Evolutionary conservation across 2,888 invertebrate species (phyloP).

Genomic region (Phaonia tiefii): DNA sequence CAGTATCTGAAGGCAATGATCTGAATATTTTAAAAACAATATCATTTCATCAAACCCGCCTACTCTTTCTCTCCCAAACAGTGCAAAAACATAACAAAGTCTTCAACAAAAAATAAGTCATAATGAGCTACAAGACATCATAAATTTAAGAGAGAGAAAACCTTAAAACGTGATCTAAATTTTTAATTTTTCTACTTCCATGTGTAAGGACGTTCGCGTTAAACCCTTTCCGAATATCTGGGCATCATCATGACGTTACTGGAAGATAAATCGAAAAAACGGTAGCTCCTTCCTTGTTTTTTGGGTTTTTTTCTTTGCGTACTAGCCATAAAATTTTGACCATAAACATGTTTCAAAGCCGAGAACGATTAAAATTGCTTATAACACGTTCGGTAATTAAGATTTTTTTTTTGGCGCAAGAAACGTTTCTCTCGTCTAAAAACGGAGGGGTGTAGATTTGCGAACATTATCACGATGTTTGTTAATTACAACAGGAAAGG

Average conservation of each 20-base stretch:
- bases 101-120: conserved; percentile 58
- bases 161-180: conserved; percentile 60
- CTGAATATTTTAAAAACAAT: conserved; percentile 13
- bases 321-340: conserved; percentile 8
- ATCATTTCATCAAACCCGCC: conserved; percentile 35
- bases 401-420: conserved; percentile 2
- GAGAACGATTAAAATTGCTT: conserved; percentile 63
- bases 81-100: background rate
- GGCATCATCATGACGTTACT: too few relatives aligned
- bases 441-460: conserved; percentile 49
- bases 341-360: conserved; percentile 3
- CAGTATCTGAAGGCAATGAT: conserved; percentile 31
- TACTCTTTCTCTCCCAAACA: background rate
- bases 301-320: background rate
- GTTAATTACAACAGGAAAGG: conserved; percentile 52
- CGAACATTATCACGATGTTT: conserved; percentile 40
- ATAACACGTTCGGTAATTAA: conserved; percentile 59
- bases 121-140: conserved; percentile 50
- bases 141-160: conserved; percentile 53
- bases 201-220: too few relatives aligned
- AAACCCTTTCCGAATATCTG: too few relatives aligned
- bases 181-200: conserved; percentile 11
- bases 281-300: conserved; percentile 19
- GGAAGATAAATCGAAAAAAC: conserved; percentile 6
- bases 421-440: background rate